Evolutionary conservation across 2,888 invertebrate species (phyloP).

Genomic region (Drosophila neotestacea): DNA sequence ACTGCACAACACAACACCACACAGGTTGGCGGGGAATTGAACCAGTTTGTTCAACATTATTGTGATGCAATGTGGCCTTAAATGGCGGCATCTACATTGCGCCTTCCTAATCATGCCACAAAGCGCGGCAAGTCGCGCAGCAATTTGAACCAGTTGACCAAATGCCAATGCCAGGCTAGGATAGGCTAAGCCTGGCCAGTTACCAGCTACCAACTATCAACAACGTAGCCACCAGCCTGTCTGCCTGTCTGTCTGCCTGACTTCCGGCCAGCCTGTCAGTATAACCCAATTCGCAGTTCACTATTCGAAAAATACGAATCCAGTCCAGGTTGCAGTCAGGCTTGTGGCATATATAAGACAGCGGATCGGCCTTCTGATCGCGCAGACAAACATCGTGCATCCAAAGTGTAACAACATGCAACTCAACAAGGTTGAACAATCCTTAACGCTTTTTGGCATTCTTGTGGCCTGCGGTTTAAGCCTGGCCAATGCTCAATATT

Average conservation of each 20-base stretch:
- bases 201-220: constrained; percentile 47
- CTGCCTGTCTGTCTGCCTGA: constrained; percentile 7
- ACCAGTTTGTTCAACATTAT: constrained; percentile 30
- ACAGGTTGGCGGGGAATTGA: not conserved
- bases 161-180: constrained; percentile 71
- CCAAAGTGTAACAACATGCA: constrained; percentile 35
- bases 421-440: not conserved
- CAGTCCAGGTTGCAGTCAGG: not conserved
- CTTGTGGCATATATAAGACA: constrained; percentile 56
- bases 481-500: constrained; percentile 49
- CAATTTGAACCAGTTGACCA: constrained; percentile 73
- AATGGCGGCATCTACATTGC: constrained; percentile 38
- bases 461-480: constrained; percentile 30
- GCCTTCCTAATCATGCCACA: constrained; percentile 68
- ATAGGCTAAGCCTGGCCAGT: constrained; percentile 7
- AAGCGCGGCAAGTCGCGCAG: constrained; percentile 16
- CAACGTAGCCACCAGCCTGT: constrained; percentile 1
- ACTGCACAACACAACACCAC: constrained; percentile 33
- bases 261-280: constrained; percentile 33
- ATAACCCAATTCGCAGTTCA: constrained; percentile 51
- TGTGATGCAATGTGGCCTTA: constrained; percentile 62
- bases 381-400: constrained; percentile 58
- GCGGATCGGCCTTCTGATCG: constrained; percentile 23
- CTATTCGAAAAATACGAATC: constrained; percentile 17
- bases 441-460: constrained; percentile 35